Evolutionary conservation across 2,888 invertebrate genomes (phyloP), one percentile per base, ranked within the genome.

Genomic region (Stenodema calcarata): DNA sequence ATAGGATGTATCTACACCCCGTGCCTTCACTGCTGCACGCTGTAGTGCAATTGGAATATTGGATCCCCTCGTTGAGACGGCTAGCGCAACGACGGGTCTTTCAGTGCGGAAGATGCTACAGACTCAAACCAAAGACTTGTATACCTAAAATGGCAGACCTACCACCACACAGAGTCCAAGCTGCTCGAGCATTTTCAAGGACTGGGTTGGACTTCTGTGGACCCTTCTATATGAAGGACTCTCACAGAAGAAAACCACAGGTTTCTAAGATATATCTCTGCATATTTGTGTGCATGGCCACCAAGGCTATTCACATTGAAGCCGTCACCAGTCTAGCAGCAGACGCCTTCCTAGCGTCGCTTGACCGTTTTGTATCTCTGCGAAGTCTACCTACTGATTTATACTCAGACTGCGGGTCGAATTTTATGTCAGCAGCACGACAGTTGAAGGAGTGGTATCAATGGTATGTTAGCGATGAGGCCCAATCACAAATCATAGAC

Each of bases 361-460:
- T 91, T 3, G 87, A 89, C 4, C 85, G 90, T 78, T 91, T 91
- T 81, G 87, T 90, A 0, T 87, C 90, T 0, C 42, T 90, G 23
- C 70, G 90, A 78, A 91, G 90, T 1, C 75, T 88, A n/a, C 89
- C 89, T 0, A 30, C 81, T 14, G 87, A 90, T 1, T 88, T 91
- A 0, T 90, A 88, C 76, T 90, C 90, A 0, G 91, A 91, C 81
- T 90, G 90, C 41, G 90, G 90, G 0, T 90, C 90, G 0, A 91
- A 90, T 86, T 91, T 90, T 82, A 89, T 90, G 0, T 90, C 90
- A 7, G 90, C 90, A 0, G 88, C 88, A 47, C 81, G 70, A n/a
- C 78, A 88, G 18, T 50, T 88, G 18, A 44, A 85, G 42, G 81
- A 78, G 50, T 28, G 62, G 27, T 44, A 50, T 18, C 12, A 75